Evolutionary conservation across 2,797 vertebrate genomes (phyloP), one percentile per base, ranked within the genome.

Genomic region (Nasua narica): DNA sequence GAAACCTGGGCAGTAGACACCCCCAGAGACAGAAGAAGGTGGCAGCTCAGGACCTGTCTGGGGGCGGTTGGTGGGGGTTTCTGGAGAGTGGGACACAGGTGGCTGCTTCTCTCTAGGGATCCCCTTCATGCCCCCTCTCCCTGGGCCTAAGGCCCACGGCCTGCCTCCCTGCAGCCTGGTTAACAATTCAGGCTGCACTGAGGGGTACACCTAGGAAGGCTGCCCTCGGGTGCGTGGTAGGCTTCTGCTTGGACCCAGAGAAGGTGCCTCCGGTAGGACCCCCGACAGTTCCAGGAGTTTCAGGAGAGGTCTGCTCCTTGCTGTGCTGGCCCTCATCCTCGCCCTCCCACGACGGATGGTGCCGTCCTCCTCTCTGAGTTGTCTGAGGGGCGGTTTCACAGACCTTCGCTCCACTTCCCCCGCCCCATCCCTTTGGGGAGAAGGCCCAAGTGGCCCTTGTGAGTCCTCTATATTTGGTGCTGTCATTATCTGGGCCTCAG

Each of bases 201-300:
- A 50, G n/a, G 27, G 4, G 37, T 37, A 11, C 11, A 2, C n/a
- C 7, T 4, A 35, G 29, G n/a, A 40, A 25, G 56, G 37, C 46
- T 8, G 48, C 37, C 60, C 2, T 12, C 25, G n/a, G 58, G 78
- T 48, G 2, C 2, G 0, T 7, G 2, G 5, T 48, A 72, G 19
- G 46, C 69, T 43, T 6, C 50, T 21, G 54, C 48, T 4, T 8
- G 56, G 77, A 10, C 5, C 70, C 25, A 7, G 50, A 29, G 50
- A 32, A 78, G 15, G 7, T n/a, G 48, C 48, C 62, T 32, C 6
- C 1, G 52, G n/a, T 15, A 8, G 1, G 8, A 27, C 27, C 11
- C 46, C 32, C 8, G 27, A 5, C 5, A 9, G 11, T n/a, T 67
- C 32, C 1, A 1, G 83, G 58, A n/a, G 60, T 40, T 0, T 1